phyloP scores from a whole-genome alignment of 2,888 invertebrate genomes.

The Pollenia labialis region DNA sequence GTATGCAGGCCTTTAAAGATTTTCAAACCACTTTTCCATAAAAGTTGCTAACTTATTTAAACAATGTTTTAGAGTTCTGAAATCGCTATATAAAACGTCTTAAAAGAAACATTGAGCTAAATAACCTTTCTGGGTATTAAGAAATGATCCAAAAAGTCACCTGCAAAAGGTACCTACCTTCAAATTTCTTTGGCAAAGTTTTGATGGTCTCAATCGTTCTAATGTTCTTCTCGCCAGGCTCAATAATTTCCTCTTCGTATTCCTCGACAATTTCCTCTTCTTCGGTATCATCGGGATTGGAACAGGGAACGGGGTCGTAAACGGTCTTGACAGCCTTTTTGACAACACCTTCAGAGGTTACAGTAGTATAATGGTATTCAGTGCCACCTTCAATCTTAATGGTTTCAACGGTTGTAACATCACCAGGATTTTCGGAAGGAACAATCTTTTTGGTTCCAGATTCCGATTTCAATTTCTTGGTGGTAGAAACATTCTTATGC shows the following conservation, averaged over 20 bases:
- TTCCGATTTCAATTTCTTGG: constrained; percentile 82
- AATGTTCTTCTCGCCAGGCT: constrained; percentile 83
- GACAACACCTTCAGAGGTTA: constrained; percentile 83
- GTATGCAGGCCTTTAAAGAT: too few species aligned
- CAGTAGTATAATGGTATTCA: constrained; percentile 83
- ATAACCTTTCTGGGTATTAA: too few species aligned
- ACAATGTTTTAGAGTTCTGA: not conserved
- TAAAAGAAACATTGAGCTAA: too few species aligned
- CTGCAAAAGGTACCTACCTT: constrained; percentile 77
- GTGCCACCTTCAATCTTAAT: constrained; percentile 83
- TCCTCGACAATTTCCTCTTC: constrained; percentile 84
- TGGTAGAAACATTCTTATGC: constrained; percentile 82
- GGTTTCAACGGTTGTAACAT: constrained; percentile 84
- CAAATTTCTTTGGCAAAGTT: constrained; percentile 81
- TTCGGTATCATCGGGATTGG: constrained; percentile 80
- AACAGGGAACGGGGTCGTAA: constrained; percentile 81
- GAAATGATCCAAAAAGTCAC: too few species aligned
- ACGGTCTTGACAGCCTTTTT: constrained; percentile 83
- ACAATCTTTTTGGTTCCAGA: constrained; percentile 83
- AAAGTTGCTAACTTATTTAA: not conserved
- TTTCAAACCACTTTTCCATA: too few species aligned
- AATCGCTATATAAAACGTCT: too few species aligned
- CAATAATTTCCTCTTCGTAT: constrained; percentile 84
- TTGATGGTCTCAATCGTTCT: constrained; percentile 82
- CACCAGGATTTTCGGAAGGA: constrained; percentile 83